A percentile compares a stretch with the other conserved stretches of the same genome.
phyloP scores from a whole-genome alignment of 2,888 invertebrate genomes.

The Cyaniris semiargus region DNA sequence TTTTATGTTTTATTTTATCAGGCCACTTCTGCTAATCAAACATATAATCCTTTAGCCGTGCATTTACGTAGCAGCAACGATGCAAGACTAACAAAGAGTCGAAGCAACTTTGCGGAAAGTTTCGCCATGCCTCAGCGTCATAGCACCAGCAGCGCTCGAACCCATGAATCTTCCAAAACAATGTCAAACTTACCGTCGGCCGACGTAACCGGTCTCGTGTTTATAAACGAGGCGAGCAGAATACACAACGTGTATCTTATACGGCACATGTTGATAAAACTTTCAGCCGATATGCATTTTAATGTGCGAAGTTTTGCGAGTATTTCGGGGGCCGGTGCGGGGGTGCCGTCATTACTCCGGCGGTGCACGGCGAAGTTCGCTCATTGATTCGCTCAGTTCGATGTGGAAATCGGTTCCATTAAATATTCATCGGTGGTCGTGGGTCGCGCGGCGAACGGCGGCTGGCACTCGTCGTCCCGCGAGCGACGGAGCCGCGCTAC shows the following conservation, averaged over 20 bases:
- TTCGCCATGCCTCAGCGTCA: neutral
- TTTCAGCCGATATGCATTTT: conserved; percentile 65
- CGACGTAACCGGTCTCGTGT: conserved; percentile 58
- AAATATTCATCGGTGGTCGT: conserved; percentile 67
- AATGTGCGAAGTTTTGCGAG: conserved; percentile 60
- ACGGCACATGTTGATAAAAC: conserved; percentile 64
- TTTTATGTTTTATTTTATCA: conserved; percentile 11
- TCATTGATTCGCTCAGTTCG: conserved; percentile 64
- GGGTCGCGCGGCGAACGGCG: conserved; percentile 53
- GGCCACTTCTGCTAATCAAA: neutral
- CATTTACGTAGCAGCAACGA: neutral
- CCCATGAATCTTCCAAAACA: conserved; percentile 5
- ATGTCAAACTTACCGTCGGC: conserved; percentile 65
- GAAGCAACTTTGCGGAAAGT: neutral
- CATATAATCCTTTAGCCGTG: neutral
- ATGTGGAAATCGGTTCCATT: conserved; percentile 63
- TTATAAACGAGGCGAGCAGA: conserved; percentile 58
- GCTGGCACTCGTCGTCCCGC: conserved; percentile 45
- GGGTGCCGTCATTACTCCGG: conserved; percentile 58
- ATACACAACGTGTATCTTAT: conserved; percentile 58
- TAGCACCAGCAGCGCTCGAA: neutral
- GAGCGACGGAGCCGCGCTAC: conserved; percentile 52
- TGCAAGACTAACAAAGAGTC: neutral
- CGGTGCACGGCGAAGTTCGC: conserved; percentile 57
- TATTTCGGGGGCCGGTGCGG: conserved; percentile 59